phyloP scores from a whole-genome alignment of 2,797 vertebrate genomes.

The Podarcis lilfordi region DNA sequence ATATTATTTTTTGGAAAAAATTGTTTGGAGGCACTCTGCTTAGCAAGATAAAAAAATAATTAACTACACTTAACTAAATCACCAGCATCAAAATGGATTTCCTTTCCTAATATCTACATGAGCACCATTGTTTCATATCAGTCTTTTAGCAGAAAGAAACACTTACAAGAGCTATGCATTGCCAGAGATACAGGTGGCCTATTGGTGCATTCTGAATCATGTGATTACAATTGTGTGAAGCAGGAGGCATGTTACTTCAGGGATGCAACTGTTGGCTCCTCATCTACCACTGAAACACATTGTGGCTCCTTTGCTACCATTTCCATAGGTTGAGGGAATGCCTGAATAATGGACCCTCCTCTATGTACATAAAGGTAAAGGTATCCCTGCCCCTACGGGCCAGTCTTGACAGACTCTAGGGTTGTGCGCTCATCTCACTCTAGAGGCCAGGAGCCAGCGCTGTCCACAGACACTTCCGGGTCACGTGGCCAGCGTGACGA shows the following conservation, averaged over 20 bases:
- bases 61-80: constrained; percentile 22
- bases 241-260: not conserved
- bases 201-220: not conserved
- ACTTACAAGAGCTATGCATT: not conserved
- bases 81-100: constrained; percentile 43
- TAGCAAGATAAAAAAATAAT: constrained; percentile 47
- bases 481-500: too few relatives aligned
- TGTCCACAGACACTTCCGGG: too few relatives aligned
- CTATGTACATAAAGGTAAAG: not conserved
- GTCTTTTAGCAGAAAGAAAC: constrained; percentile 62
- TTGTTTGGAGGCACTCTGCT: constrained; percentile 15
- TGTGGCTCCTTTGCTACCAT: not conserved
- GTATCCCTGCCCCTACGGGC: too few relatives aligned
- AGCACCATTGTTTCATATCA: constrained; percentile 51
- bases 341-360: not conserved
- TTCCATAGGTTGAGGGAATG: not conserved
- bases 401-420: too few relatives aligned
- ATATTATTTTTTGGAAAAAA: constrained; percentile 54
- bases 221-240: too few relatives aligned
- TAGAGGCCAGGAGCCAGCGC: too few relatives aligned
- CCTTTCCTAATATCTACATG: constrained; percentile 58
- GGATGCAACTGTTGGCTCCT: not conserved
- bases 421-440: too few relatives aligned
- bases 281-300: not conserved
- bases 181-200: too few relatives aligned